These are phyloP conservation scores for Tokudaia muenninki DNA, from an alignment of 2,797 vertebrate genomes.

Conservation along the genomic window DNA sequence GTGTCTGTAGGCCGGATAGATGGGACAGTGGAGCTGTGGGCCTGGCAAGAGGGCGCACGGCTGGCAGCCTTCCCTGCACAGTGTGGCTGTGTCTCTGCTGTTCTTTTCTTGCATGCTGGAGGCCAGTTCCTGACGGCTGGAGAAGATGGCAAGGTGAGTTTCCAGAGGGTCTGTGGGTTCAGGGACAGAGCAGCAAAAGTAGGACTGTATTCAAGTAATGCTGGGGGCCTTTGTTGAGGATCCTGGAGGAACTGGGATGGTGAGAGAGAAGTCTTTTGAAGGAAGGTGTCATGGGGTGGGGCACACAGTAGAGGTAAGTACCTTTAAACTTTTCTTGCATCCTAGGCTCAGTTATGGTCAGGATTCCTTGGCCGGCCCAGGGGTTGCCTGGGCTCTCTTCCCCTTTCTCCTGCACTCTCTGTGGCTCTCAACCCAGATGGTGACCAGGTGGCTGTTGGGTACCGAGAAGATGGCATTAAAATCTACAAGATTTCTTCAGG, in stretches of 20 bases:
- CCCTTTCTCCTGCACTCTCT: constrained; percentile 87
- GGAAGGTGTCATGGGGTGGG: neutral
- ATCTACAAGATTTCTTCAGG: constrained; percentile 87
- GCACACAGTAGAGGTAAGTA: neutral
- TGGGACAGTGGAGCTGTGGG: constrained; percentile 93
- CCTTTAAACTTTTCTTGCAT: constrained; percentile 26
- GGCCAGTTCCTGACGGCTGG: constrained; percentile 90
- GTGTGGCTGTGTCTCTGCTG: constrained; percentile 85
- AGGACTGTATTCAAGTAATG: neutral
- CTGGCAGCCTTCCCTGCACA: constrained; percentile 92
- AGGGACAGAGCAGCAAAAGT: neutral
- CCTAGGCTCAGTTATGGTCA: constrained; percentile 93
- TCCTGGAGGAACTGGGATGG: neutral
- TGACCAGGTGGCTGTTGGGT: constrained; percentile 89
- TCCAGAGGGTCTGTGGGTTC: neutral
- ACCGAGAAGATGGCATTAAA: constrained; percentile 89
- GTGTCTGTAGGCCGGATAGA: constrained; percentile 91
- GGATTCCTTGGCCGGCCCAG: constrained; percentile 90
- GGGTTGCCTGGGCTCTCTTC: constrained; percentile 63
- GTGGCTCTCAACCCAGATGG: constrained; percentile 87
- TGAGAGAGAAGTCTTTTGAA: neutral
- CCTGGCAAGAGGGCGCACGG: constrained; percentile 87
- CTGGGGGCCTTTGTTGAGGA: neutral
- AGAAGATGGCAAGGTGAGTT: constrained; percentile 90
- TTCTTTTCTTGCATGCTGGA: constrained; percentile 89